Conservation (phyloP, 2,113 vertebrate species). For the Triplophysa siluroides region DNA sequence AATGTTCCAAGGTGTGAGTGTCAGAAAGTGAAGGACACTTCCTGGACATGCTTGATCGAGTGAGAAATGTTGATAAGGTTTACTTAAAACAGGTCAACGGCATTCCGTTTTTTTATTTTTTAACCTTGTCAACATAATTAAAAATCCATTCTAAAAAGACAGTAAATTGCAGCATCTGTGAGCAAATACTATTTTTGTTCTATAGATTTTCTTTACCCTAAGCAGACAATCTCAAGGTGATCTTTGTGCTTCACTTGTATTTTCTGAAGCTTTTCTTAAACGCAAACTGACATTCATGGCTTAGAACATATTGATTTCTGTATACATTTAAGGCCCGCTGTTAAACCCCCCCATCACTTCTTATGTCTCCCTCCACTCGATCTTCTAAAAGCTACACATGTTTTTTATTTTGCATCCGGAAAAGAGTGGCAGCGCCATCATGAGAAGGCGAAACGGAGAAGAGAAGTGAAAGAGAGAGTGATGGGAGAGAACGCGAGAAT, state of each 20-base stretch:
- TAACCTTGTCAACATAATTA: background rate
- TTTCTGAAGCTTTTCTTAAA: constrained; percentile 66
- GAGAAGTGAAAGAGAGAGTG: constrained; percentile 6
- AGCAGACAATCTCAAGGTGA: constrained; percentile 66
- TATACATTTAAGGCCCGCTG: constrained; percentile 63
- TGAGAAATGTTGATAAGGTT: background rate
- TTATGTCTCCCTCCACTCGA: constrained; percentile 42
- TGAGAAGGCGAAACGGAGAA: constrained; percentile 39
- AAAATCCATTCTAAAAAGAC: constrained; percentile 63
- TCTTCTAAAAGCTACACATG: constrained; percentile 72
- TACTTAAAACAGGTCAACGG: background rate
- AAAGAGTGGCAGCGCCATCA: constrained; percentile 45
- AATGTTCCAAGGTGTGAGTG: constrained; percentile 3
- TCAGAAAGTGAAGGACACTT: constrained; percentile 29
- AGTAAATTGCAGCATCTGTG: constrained; percentile 58
- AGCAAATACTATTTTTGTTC: constrained; percentile 32
- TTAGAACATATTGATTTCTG: constrained; percentile 74
- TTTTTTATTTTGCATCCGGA: constrained; percentile 66
- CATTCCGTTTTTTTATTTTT: background rate
- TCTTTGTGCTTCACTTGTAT: constrained; percentile 69
- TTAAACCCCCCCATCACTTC: constrained; percentile 2
- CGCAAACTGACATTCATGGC: constrained; percentile 72
- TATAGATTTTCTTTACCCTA: constrained; percentile 24
- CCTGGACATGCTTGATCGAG: background rate
- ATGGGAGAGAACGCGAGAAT: constrained; percentile 34